Evolutionary conservation across 2,113 vertebrate species (phyloP), one percentile per base, ranked within the genome.

Genomic region (Hypocryptadius cinnamomeus): DNA sequence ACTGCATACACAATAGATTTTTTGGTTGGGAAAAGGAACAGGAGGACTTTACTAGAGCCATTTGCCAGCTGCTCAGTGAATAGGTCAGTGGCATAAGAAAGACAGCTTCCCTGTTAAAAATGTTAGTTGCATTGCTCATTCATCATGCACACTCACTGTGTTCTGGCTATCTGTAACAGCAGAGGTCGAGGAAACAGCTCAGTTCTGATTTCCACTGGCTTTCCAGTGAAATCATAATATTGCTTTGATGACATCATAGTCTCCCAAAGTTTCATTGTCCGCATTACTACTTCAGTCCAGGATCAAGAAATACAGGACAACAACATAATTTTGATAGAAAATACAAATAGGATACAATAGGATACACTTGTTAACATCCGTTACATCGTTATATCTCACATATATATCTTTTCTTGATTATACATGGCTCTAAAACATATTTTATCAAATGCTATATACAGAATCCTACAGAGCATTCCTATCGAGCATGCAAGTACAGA

Each of bases 41-140:
- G 81, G 89, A 96, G 94, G 92, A 87, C 90, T 97, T 97, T 95
- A 73, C 81, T 82, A 94, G 95, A 95, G 66, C 57, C 78, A 79
- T 93, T 95, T 97, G 90, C 93, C 96, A 97, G 94, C 94, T 97
- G 89, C 94, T 97, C 92, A 54, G 90, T 87, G 96, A 90, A 93
- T 92, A 97, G 95, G 97, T 97, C 92, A 97, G 74, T 81, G 25
- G 63, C 84, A 92, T 57, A 88, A 92, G 93, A 83, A 83, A 84
- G 83, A 96, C 68, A 89, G 53, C 44, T 94, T 96, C 60, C 69
- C 59, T 44, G 50, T 56, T 93, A 64, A 82, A 95, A 91, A 24
- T 77, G 69, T 70, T 94, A 79, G 77, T 71, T 87, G 78, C 25
- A 17, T 42, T 81, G 64, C 50, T 94, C 83, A 91, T 95, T 93